phyloP scores from a whole-genome alignment of 2,888 invertebrate species.

The Sinelater perroti region DNA sequence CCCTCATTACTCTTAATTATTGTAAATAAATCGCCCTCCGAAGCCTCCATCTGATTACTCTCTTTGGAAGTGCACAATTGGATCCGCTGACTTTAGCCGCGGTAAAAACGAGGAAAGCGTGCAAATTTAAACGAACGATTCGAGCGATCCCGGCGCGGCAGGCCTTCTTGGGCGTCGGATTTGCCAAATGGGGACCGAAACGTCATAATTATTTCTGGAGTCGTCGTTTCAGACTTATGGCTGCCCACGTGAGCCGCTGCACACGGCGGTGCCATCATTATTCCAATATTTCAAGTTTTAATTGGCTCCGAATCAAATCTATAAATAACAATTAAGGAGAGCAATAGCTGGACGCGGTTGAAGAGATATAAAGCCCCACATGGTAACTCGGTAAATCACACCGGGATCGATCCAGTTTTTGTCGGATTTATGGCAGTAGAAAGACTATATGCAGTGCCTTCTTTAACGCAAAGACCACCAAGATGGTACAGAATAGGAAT shows the following conservation, averaged over 20 bases:
- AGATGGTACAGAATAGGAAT: constrained; percentile 4
- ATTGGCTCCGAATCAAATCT: constrained; percentile 12
- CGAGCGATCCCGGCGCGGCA: too few species aligned
- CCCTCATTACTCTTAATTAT: not conserved
- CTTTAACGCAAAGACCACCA: constrained; percentile 6
- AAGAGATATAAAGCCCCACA: constrained; percentile 7
- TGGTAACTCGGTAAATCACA: constrained; percentile 16
- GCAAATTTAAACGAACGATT: not conserved
- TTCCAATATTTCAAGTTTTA: constrained; percentile 10
- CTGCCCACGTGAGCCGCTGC: not conserved
- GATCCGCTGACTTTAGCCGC: not conserved
- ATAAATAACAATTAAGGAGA: constrained; percentile 12
- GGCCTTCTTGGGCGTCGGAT: too few species aligned
- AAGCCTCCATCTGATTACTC: not conserved
- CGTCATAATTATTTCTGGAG: not conserved
- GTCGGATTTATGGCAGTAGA: constrained; percentile 9
- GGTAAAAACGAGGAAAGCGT: not conserved
- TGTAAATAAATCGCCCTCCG: not conserved
- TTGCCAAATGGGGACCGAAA: too few species aligned
- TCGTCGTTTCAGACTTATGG: not conserved
- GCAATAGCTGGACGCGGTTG: constrained; percentile 11
- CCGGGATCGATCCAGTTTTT: constrained; percentile 14
- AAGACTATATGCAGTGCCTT: not conserved
- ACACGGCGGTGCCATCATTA: not conserved
- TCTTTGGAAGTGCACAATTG: constrained; percentile 5